Evolutionary conservation across 2,797 vertebrate genomes (phyloP).

Genomic region (Siniperca undulata): DNA sequence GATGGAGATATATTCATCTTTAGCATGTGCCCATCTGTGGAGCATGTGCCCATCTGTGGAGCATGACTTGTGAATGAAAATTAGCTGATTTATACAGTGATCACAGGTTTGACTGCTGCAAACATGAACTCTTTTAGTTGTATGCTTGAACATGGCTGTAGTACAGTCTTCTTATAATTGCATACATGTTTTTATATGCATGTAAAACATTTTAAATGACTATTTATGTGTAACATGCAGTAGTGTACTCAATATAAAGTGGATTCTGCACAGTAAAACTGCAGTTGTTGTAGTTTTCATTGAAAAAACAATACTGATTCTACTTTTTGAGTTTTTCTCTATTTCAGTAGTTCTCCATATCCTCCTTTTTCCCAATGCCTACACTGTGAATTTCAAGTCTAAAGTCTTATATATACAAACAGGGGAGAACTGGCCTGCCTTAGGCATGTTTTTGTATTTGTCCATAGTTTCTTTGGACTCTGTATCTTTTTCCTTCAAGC

Average conservation of each 20-base stretch:
- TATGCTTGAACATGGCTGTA: background rate
- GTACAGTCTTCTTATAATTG: background rate
- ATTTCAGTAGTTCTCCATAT: background rate
- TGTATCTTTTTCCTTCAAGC: background rate
- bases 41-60: conserved; percentile 56
- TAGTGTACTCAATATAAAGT: background rate
- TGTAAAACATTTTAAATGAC: background rate
- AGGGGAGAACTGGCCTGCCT: background rate
- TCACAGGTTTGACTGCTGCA: conserved; percentile 37
- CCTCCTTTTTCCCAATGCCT: background rate
- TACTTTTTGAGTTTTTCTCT: conserved; percentile 7
- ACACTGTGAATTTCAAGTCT: conserved; percentile 1
- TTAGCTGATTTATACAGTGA: conserved; percentile 44
- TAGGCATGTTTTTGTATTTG: conserved; percentile 5
- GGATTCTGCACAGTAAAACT: background rate
- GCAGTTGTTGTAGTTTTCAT: background rate
- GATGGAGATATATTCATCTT: conserved; percentile 51
- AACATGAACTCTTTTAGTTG: background rate
- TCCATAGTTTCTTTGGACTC: background rate
- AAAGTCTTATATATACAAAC: background rate
- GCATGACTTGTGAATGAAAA: conserved; percentile 56
- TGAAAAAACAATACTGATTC: background rate
- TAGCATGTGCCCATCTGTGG: conserved; percentile 49
- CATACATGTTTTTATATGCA: background rate
- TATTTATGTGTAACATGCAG: background rate